A percentile compares a stretch with the other conserved stretches of the same genome.
Conservation (phyloP, 2,113 vertebrate genomes). For the Pygoscelis adeliae region DNA sequence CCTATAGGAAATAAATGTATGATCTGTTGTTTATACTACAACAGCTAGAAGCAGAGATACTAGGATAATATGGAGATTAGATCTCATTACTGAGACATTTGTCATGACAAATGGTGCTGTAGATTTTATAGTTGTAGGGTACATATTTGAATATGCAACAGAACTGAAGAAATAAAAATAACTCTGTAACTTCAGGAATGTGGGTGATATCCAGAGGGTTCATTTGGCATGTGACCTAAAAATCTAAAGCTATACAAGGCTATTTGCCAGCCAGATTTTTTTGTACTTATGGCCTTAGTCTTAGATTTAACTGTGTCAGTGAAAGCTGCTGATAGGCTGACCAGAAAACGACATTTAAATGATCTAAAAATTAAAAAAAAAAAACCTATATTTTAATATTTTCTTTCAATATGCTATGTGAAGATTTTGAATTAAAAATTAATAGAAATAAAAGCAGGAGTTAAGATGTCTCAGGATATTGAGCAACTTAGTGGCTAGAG, state of each 20-base stretch:
- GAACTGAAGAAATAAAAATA: not conserved
- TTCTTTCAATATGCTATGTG: not conserved
- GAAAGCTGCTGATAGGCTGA: not conserved
- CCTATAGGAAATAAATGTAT: not conserved
- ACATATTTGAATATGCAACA: not conserved
- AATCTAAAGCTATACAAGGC: not conserved
- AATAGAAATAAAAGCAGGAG: not conserved
- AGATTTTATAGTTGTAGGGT: not conserved
- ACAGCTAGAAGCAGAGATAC: not conserved
- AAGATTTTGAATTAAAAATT: not conserved
- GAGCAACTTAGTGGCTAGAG: not conserved
- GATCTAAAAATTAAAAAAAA: rapidly evolving
- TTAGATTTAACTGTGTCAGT: not conserved
- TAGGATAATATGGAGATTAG: not conserved
- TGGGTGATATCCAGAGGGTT: not conserved
- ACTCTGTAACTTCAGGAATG: not conserved
- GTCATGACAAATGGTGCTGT: not conserved
- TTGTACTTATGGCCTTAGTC: not conserved
- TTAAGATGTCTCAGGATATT: rapidly evolving
- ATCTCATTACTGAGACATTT: not conserved
- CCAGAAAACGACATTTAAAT: not conserved
- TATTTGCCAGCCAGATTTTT: not conserved
- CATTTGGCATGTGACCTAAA: not conserved
- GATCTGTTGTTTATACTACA: not conserved
- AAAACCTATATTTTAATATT: not conserved